Base-by-base conservation (phyloP, 2,888 invertebrate species). In the Reticulitermes lucifugus region DNA sequence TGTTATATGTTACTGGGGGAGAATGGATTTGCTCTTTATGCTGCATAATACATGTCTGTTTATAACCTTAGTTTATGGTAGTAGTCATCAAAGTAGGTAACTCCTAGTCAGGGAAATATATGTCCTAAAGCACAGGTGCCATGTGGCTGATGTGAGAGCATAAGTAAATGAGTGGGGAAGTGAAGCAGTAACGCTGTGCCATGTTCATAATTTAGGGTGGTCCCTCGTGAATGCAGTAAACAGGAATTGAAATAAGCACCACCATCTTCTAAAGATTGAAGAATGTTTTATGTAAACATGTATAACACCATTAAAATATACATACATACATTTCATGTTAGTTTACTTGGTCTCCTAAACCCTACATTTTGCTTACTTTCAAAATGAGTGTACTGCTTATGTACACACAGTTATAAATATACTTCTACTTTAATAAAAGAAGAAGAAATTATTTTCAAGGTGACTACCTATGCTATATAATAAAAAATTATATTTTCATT, bases 21-120 rank as follows among this genome's bases (percentile, higher is more conserved):
- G 77, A 46, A 46, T n/a, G 25, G 46, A 41, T 35, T 35, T 35
- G 18, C 41, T 35, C 35, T 9, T 21, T 73, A 73, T 22, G 7
- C 65, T 65, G 65, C 65, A 10, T 65, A 65, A n/a, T 12, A 25
- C 65, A 10, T 25, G 7, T 65, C 65, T 25, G n/a, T n/a, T n/a
- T 25, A 65, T 73, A 41, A 77, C 77, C 46, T n/a, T 77, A 77
- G 77, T 41, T 22, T 43, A 14, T 77, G n/a, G 77, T 12, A 73
- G 77, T 12, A 73, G 73, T 73, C 12, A 41, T 41, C 35, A 2
- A 77, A 46, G 43, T 77, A 77, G 77, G 35, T 22, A 77, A n/a
- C n/a, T 77, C 77, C 77, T 77, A 77, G 77, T 77, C 77, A 77
- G 46, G 5, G 77, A 43, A 77, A n/a, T n/a, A 35, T 75, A 18